Evolutionary conservation across 2,113 vertebrate species (phyloP).

Genomic region (Cnemophilus loriae): DNA sequence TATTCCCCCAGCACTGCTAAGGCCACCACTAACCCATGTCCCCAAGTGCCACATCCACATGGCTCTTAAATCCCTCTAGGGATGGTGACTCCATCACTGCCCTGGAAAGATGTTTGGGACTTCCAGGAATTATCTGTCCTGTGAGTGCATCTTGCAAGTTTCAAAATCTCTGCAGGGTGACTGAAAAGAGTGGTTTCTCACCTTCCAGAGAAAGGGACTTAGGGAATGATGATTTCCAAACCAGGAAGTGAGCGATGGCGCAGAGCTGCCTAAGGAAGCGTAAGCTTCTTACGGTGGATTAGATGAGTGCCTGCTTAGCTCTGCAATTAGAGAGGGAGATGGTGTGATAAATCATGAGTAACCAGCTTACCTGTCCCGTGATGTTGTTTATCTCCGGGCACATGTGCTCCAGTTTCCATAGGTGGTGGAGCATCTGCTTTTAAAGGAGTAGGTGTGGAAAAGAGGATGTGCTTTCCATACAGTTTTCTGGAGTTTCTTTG

Average conservation of each 20-base stretch:
- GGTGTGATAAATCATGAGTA: slow-evolving; percentile 15
- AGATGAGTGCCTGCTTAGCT: slow-evolving; percentile 28
- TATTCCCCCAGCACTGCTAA: neutral
- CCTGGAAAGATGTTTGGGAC: no score
- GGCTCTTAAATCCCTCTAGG: neutral
- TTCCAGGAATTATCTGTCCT: neutral
- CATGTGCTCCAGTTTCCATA: neutral
- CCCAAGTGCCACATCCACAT: neutral
- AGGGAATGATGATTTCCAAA: neutral
- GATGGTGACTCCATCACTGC: neutral
- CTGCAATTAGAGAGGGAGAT: slow-evolving; percentile 32
- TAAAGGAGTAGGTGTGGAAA: neutral
- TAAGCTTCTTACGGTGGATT: slow-evolving; percentile 36
- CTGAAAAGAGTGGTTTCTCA: neutral
- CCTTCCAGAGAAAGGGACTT: neutral
- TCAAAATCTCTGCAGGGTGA: neutral
- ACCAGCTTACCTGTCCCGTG: slow-evolving; percentile 46
- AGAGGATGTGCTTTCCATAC: accelerated
- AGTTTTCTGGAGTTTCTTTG: neutral
- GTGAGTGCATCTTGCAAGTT: neutral
- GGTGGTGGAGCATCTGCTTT: neutral
- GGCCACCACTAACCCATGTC: neutral
- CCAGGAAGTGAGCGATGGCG: neutral
- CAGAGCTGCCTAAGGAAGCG: neutral
- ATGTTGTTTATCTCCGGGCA: neutral